A percentile compares a stretch with the other conserved stretches of the same genome.
These are phyloP conservation scores for Chloromyia formosa DNA, from an alignment of 2,888 invertebrate genomes.

Conservation along the genomic window DNA sequence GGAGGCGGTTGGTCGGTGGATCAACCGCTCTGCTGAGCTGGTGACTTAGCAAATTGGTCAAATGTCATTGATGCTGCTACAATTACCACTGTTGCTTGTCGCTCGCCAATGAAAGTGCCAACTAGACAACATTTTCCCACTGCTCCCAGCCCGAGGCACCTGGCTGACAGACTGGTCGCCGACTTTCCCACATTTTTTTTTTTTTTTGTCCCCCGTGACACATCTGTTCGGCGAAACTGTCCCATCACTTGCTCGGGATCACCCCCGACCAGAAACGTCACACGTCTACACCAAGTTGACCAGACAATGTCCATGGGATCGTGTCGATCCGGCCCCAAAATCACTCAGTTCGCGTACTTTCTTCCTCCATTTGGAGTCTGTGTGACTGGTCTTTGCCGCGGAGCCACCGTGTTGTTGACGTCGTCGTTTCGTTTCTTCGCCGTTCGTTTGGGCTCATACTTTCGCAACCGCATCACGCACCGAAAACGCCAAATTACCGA, in stretches of 20 bases:
- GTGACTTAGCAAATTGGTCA: constrained; percentile 49
- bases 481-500: constrained; percentile 20
- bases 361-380: not conserved
- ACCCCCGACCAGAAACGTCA: not conserved
- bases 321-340: not conserved
- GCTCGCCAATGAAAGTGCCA: constrained; percentile 53
- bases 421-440: constrained; percentile 23
- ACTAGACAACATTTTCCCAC: constrained; percentile 52
- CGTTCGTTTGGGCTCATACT: constrained; percentile 8
- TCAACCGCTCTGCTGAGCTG: not conserved
- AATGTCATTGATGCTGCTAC: constrained; percentile 46
- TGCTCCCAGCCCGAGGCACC: constrained; percentile 2
- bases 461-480: constrained; percentile 20
- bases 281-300: no score
- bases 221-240: not conserved
- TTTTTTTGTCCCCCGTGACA: not conserved
- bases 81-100: not conserved
- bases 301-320: not conserved
- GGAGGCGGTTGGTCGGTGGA: constrained; percentile 9
- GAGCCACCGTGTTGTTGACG: constrained; percentile 23
- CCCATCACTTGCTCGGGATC: not conserved
- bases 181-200: not conserved
- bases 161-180: not conserved
- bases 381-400: no score
- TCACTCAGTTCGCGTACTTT: not conserved